Evolutionary conservation across 2,113 vertebrate species (phyloP).

Genomic region (Halcyon senegalensis): DNA sequence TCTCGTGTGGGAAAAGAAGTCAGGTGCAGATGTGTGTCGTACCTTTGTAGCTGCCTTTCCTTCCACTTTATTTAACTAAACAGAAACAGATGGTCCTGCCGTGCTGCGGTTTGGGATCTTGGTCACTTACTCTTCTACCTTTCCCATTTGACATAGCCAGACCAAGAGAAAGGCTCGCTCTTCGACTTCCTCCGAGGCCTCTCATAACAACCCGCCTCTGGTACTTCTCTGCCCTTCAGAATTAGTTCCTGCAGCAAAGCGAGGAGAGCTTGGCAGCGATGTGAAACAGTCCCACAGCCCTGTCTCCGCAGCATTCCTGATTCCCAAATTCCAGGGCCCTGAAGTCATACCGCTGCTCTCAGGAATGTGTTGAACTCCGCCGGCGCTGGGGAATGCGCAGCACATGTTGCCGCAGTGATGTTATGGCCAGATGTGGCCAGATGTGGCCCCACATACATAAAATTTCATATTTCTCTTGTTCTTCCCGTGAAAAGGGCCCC

Average conservation of each 20-base stretch:
- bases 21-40: background rate
- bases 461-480: background rate
- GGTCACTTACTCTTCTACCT: background rate
- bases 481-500: background rate
- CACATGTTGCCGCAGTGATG: background rate
- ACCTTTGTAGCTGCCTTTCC: background rate
- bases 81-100: background rate
- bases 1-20: background rate
- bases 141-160: background rate
- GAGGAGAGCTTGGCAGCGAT: background rate
- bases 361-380: background rate
- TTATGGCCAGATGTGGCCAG: conserved; percentile 31
- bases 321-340: conserved; percentile 48
- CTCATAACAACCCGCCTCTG: background rate
- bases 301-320: background rate
- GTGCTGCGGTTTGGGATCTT: background rate
- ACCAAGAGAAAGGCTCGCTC: background rate
- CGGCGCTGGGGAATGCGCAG: background rate
- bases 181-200: rapidly evolving
- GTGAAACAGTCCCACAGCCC: background rate
- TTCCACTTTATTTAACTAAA: background rate
- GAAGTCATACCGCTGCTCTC: conserved; percentile 1
- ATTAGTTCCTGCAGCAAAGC: background rate
- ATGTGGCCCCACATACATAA: background rate
- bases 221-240: background rate